A percentile compares a stretch with the other conserved stretches of the same genome.
These are phyloP conservation scores for Picus viridis DNA, from an alignment of 2,797 vertebrate species.

Conservation along the genomic window DNA sequence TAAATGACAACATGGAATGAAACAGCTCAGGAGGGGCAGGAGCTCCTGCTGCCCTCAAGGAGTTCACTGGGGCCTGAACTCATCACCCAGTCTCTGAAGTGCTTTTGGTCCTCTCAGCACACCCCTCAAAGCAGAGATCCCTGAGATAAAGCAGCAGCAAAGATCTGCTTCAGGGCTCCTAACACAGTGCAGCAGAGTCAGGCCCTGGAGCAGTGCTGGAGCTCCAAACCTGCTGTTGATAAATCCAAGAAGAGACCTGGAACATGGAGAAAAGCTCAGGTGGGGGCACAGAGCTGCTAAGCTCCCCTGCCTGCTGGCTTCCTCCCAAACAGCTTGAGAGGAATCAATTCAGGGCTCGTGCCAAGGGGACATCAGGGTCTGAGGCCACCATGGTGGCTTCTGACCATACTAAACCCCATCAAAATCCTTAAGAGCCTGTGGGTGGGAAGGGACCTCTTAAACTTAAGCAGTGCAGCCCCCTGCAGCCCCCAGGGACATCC, in stretches of 20 bases:
- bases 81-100: conserved; percentile 5
- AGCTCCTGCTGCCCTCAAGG: neutral
- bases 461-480: too few species aligned
- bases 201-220: neutral
- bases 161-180: neutral
- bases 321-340: neutral
- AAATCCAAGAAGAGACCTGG: too few species aligned
- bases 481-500: too few species aligned
- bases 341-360: rapidly evolving
- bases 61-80: conserved; percentile 47
- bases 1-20: conserved; percentile 50
- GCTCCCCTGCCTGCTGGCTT: rapidly evolving
- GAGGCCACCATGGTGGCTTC: rapidly evolving
- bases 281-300: too few species aligned
- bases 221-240: too few species aligned
- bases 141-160: neutral
- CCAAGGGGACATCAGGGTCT: rapidly evolving
- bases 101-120: conserved; percentile 8
- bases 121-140: conserved; percentile 35
- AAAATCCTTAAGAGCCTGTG: neutral
- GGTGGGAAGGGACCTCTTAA: too few species aligned
- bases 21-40: conserved; percentile 23
- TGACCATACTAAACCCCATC: rapidly evolving
- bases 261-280: too few species aligned
- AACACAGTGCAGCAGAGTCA: neutral